Base-by-base conservation (phyloP, 2,797 vertebrate genomes). In the Poeciliopsis paucimaculata region DNA sequence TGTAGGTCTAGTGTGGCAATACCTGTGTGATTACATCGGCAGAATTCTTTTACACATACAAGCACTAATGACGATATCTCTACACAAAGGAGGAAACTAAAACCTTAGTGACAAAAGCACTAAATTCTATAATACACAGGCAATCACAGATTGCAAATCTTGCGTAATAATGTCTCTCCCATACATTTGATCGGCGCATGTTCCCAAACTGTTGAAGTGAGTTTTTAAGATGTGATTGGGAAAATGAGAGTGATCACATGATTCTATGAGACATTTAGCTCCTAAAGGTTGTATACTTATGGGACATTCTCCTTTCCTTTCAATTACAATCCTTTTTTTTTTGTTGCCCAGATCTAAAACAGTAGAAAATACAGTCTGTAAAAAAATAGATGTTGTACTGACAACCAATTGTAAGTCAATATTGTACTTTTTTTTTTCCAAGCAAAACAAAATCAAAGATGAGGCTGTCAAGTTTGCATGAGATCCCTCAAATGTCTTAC, bases 81-180 rank as follows among this genome's bases (percentile, higher is more conserved):
- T 93, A 91, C 92, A 96, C 94, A 96, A 94, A 96, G 91, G 93
- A 90, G 91, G 86, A 94, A 87, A 94, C 91, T 90, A 86, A 92
- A 92, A 82, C 86, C 85, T 90, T 93, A 96, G 97, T 96, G 97
- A 96, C 96, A 95, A 94, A 96, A 91, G 94, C 96, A 96, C 96
- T 96, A 93, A 87, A 88, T 92, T 95, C 94, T 94, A 95, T 95
- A 96, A 95, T 94, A 97, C 96, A 96, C 89, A 95, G 96, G 97
- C 98, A 99, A 98, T 99, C 98, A 99, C 97, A 97, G 98, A 99
- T 96, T 98, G 98, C 98, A 99, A 96, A 95, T 95, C 91, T 92
- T 93, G 94, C 87, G 77, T 84, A 90, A 93, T 92, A 92, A 94
- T 82, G 88, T 90, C 89, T 81, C 77, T 79, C 77, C 77, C 82